A percentile compares a stretch with the other conserved stretches of the same genome.
Evolutionary conservation across 1,140 invertebrate species (phyloP).

Genomic region (Drosophila mauritiana): DNA sequence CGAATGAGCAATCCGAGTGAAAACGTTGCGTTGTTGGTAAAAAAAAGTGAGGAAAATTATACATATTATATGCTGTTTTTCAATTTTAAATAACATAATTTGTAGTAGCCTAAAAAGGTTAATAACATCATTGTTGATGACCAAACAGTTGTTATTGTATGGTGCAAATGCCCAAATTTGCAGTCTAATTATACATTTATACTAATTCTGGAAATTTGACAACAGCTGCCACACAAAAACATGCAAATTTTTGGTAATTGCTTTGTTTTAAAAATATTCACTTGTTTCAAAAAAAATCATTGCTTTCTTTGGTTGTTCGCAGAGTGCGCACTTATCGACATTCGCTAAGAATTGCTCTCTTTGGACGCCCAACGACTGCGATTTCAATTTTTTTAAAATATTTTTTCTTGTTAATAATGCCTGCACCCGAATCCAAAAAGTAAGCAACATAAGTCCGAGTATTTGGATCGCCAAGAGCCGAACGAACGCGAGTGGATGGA

Average conservation of each 20-base stretch:
- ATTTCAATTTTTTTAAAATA: conserved; percentile 16
- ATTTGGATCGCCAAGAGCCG: conserved; percentile 66
- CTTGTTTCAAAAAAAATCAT: conserved; percentile 18
- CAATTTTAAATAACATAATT: no score
- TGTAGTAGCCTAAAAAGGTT: neutral
- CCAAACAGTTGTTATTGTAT: no score
- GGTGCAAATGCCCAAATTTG: neutral
- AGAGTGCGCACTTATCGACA: conserved; percentile 50
- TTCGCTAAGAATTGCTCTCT: conserved; percentile 56
- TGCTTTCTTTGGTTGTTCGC: neutral
- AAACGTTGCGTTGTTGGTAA: neutral
- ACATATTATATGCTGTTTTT: no score
- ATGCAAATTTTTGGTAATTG: conserved; percentile 21
- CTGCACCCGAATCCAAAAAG: conserved; percentile 41
- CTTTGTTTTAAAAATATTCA: conserved; percentile 28
- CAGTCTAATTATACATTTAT: conserved; percentile 4
- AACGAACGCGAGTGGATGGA: conserved; percentile 39
- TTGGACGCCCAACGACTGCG: conserved; percentile 45
- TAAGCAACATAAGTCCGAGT: conserved; percentile 43
- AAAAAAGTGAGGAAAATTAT: no score
- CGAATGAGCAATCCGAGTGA: conserved; percentile 22
- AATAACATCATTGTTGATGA: no score
- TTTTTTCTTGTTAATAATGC: conserved; percentile 47
- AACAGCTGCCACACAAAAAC: conserved; percentile 7
- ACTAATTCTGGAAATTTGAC: conserved; percentile 13